A percentile compares a stretch with the other conserved stretches of the same genome.
Evolutionary conservation across 2,113 vertebrate genomes (phyloP).

Genomic region (Malurus melanocephalus): DNA sequence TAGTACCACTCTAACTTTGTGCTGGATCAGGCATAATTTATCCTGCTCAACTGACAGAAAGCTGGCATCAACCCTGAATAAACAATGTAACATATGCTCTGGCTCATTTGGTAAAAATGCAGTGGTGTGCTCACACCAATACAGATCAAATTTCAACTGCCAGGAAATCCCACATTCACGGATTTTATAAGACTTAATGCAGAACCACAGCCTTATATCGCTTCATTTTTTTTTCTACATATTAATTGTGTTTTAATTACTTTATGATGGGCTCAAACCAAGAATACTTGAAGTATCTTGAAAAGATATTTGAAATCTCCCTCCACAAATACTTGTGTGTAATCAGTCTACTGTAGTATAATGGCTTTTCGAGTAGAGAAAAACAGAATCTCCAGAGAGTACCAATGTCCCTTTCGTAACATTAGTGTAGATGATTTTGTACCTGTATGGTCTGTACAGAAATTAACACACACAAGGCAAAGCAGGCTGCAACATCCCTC

Average conservation of each 20-base stretch:
- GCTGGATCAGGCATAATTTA: constrained; percentile 9
- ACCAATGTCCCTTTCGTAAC: neutral
- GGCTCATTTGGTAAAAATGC: constrained; percentile 33
- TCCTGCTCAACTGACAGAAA: constrained; percentile 15
- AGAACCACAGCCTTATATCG: neutral
- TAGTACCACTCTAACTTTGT: constrained; percentile 6
- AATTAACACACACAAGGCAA: neutral
- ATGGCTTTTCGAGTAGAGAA: neutral
- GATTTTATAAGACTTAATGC: neutral
- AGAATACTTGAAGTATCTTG: neutral
- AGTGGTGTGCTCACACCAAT: neutral
- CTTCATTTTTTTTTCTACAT: neutral
- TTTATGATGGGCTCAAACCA: neutral
- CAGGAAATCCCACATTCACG: neutral
- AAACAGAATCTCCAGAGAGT: neutral
- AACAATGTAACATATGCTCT: constrained; percentile 41
- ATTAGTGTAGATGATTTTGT: neutral
- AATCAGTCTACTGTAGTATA: neutral
- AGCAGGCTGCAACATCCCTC: neutral
- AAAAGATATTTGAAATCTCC: neutral
- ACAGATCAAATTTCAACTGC: constrained; percentile 16
- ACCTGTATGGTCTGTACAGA: neutral
- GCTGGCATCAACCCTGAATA: constrained; percentile 15
- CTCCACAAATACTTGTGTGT: neutral
- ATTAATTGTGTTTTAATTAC: neutral